Evolutionary conservation across 2,113 vertebrate species (phyloP), one percentile per base, ranked within the genome.

Genomic region (Mesembrinibis cayennensis): DNA sequence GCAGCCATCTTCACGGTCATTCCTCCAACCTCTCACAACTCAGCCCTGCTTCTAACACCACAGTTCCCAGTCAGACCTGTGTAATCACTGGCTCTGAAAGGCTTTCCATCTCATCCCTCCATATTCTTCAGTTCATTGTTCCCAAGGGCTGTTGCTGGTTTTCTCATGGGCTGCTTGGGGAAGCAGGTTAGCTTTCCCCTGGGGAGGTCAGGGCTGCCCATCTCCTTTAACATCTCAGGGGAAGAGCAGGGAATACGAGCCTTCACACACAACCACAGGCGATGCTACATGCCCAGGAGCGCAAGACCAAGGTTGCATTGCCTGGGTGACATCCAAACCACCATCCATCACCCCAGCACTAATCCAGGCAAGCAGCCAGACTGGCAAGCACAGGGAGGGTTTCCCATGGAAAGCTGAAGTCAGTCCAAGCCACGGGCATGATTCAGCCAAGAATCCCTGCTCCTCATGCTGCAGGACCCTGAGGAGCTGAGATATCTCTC

Each of bases 321-420:
- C 77, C 84, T 93, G 78, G 70, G 87, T 87, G 65, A 90, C 82
- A 87, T 91, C 94, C 87, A 94, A 90, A 36, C 47, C 85, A 85
- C 53, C 72, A 94, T 92, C 91, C 80, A 86, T 95, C 93, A 92
- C 72, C 67, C 89, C 65, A 52, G 63, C 63, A 58, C 38, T 58
- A 27, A 89, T 27, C 76, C 69, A 92, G 91, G 83, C 90, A 90
- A 79, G 66, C 82, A 90, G 93, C 88, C 90, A 94, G 90, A 26
- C 86, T 80, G 44, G 76, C 71, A 86, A 77, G 76, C 82, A 77
- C 72, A 38, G 50, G 87, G 59, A 89, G 93, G 80, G 34, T 89
- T 95, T 96, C 87, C 93, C 86, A 78, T 53, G 72, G 66, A 95
- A 92, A 90, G 40, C 90, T 91, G 84, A 93, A 93, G 59, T 81